Evolutionary conservation across 2,888 invertebrate genomes (phyloP), one percentile per base, ranked within the genome.

Genomic region (Scaeva pyrastri): DNA sequence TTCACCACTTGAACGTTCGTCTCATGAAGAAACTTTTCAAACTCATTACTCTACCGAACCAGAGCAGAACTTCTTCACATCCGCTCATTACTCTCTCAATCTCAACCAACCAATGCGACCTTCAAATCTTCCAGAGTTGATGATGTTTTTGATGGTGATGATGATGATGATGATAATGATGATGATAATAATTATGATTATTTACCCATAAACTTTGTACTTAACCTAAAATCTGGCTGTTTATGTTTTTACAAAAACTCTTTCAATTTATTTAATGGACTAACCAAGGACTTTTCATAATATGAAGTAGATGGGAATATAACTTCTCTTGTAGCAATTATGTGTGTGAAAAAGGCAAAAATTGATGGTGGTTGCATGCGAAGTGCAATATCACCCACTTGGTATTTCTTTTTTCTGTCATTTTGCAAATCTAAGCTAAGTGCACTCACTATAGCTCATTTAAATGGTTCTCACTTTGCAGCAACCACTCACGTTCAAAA

Each of bases 211-310:
- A 79, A 76, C 66, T 72, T 68, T 62, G 48, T 73, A 45, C 76
- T 85, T 85, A 81, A 85, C 85, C 85, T 72, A 81, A 85, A 85
- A 76, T 85, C 73, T 41, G 70, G 81, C 62, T 66, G 66, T 19
- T 48, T 45, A 62, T 73, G 62, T 56, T 56, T 68, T 73, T 60
- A 43, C 48, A 31, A 82, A 62, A 81, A 66, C 68, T 52, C 72
- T 77, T 86, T 70, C 81, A 86, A 86, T 86, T 86, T 81, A 82
- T 82, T 86, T 82, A 82, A 86, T 82, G 85, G 85, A 85, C 68
- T 85, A 73, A 56, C 81, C 85, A 85, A 81, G 85, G 85, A 85
- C 76, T 81, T 77, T 76, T 48, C 52, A 60, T 39, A 60, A 60
- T 43, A 43, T 62, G 2, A 62, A 23, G 43, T 62, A 43, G 41